phyloP scores from a whole-genome alignment of 2,113 vertebrate genomes.

The Grantiella picta region DNA sequence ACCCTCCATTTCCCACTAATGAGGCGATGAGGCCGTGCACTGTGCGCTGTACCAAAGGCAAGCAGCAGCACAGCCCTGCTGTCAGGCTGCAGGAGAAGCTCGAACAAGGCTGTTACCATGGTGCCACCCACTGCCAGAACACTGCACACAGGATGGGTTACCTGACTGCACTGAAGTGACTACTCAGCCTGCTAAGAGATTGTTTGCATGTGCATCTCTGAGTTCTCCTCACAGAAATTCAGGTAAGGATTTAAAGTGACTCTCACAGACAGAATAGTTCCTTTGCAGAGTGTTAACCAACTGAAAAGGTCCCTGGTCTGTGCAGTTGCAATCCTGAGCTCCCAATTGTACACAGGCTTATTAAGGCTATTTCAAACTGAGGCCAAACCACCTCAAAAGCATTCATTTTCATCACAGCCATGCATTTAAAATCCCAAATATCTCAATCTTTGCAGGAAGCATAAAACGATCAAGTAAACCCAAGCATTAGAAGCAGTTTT shows the following conservation, averaged over 20 bases:
- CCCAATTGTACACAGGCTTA: accelerated
- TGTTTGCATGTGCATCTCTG: not conserved
- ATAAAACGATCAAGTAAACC: not conserved
- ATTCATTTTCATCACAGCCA: not conserved
- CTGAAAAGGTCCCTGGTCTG: not conserved
- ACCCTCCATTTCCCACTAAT: not conserved
- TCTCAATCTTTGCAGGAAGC: not conserved
- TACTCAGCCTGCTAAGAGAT: not conserved
- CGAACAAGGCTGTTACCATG: not conserved
- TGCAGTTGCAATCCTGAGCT: not conserved
- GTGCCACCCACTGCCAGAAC: constrained; percentile 13
- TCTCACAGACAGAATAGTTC: not conserved
- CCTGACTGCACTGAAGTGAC: not conserved
- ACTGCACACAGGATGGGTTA: not conserved
- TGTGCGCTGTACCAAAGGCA: not conserved
- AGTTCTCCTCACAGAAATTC: not conserved
- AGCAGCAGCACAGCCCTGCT: not conserved
- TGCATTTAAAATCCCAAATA: not conserved
- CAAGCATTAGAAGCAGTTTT: not conserved
- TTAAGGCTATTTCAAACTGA: not conserved
- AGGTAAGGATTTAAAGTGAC: not conserved
- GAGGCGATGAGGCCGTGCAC: not conserved
- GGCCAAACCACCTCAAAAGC: not conserved
- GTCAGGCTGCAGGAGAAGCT: not conserved
- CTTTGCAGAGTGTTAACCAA: not conserved